Evolutionary conservation across 2,888 invertebrate genomes (phyloP), one percentile per base, ranked within the genome.

Genomic region (Dryadula phaetusa): DNA sequence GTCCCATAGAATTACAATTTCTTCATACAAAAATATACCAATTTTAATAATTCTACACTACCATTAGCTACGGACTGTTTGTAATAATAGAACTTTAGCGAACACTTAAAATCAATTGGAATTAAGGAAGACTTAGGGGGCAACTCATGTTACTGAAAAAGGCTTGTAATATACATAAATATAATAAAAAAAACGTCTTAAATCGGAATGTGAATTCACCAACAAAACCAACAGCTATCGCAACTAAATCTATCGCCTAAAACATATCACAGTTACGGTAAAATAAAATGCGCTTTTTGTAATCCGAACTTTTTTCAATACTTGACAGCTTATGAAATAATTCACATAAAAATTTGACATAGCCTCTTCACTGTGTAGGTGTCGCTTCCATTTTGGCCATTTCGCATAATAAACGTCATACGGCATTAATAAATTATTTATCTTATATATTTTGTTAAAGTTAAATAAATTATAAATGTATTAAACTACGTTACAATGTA

Each of bases 241-340:
- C 25, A 42, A 60, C 82, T 85, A 83, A 74, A 71, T 75, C 82
- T 82, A 83, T 82, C 81, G 85, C 84, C 83, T 86, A 85, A 78
- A 79, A 76, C 83, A 67, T 90, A 92, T 92, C 91, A 92, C 91
- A 91, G 91, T 85, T 80, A 80, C 80, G 79, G 84, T 88, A 88
- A 87, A 88, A 80, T 72, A 90, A 92, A 91, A 56, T 90, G 90
- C 90, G 86, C 77, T 69, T 53, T 44, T 44, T 32, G 5, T 44
- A 44, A 60, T 25, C 14, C 16, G 28, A 18, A 8, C 25, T 54
- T 44, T 37, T 6, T 3, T 10, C 22, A 44, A 12, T 44, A 16
- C 25, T 60, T 18, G 28, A 44, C 7, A 3, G 32, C 37, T 54
- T 54, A 37, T 4, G 28, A 52, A 16, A 14, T 6, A 28, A 32